phyloP scores from a whole-genome alignment of 2,888 invertebrate species.

The Cantharis lateralis region DNA sequence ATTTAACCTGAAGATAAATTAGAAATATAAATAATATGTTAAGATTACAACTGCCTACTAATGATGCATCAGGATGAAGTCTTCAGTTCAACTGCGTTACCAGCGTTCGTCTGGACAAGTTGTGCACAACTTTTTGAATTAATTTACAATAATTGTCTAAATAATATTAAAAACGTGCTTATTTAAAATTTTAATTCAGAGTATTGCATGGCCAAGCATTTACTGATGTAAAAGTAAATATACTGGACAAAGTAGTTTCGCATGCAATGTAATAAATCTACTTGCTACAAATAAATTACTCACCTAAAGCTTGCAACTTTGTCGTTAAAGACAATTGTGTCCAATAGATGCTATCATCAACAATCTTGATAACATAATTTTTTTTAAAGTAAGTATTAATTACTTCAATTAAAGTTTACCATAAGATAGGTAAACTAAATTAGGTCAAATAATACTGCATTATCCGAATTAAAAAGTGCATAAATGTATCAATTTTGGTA shows the following conservation, averaged over 20 bases:
- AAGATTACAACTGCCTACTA: neutral
- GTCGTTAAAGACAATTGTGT: constrained; percentile 27
- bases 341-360: constrained; percentile 13
- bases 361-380: neutral
- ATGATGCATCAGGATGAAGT: neutral
- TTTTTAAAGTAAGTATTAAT: neutral
- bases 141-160: neutral
- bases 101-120: neutral
- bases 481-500: neutral
- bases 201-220: constrained; percentile 7
- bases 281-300: constrained; percentile 29
- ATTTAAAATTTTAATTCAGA: constrained; percentile 23
- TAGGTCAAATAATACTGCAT: neutral
- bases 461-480: neutral
- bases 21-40: neutral
- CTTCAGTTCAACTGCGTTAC: neutral
- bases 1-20: neutral
- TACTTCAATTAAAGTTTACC: neutral
- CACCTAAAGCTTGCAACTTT: constrained; percentile 27
- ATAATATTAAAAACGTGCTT: neutral
- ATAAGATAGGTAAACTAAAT: neutral
- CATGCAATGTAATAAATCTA: constrained; percentile 26
- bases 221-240: constrained; percentile 24
- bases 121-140: neutral
- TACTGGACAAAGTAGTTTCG: constrained; percentile 21